These are phyloP conservation scores for Acrobasis consociella DNA, from an alignment of 2,888 invertebrate genomes.

Conservation along the genomic window DNA sequence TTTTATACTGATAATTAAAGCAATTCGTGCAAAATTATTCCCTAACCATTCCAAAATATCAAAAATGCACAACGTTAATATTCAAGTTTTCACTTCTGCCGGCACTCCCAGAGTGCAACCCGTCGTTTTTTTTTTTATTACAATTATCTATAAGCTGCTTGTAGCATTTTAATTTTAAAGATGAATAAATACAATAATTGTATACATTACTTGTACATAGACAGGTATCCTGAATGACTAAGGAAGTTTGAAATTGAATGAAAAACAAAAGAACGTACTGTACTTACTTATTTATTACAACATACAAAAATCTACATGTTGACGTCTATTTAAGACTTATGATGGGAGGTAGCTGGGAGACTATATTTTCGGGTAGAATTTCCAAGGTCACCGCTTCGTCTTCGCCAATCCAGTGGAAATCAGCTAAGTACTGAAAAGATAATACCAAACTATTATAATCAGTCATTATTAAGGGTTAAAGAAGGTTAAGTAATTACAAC, in stretches of 20 bases:
- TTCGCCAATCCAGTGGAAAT: conserved; percentile 85
- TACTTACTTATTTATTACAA: conserved; percentile 3
- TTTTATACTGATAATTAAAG: no score
- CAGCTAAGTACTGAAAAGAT: conserved; percentile 86
- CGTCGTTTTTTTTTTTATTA: no score
- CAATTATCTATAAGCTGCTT: no score
- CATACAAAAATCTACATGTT: not conserved
- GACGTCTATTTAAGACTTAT: conserved; percentile 23
- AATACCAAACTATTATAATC: not conserved
- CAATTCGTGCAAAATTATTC: no score
- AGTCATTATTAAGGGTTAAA: conserved; percentile 17
- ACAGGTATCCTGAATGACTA: not conserved
- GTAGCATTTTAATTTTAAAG: no score
- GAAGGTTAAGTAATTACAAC: no score
- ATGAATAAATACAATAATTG: not conserved
- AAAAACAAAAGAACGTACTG: no score
- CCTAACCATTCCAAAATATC: no score
- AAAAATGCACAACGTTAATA: no score
- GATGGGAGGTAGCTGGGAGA: conserved; percentile 88
- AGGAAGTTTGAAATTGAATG: no score
- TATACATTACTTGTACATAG: not conserved
- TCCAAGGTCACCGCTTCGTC: conserved; percentile 91
- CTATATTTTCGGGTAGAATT: conserved; percentile 86
- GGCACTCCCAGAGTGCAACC: no score
- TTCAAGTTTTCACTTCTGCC: no score